Evolutionary conservation across 2,888 invertebrate genomes (phyloP).

Genomic region (Dilophus febrilis): DNA sequence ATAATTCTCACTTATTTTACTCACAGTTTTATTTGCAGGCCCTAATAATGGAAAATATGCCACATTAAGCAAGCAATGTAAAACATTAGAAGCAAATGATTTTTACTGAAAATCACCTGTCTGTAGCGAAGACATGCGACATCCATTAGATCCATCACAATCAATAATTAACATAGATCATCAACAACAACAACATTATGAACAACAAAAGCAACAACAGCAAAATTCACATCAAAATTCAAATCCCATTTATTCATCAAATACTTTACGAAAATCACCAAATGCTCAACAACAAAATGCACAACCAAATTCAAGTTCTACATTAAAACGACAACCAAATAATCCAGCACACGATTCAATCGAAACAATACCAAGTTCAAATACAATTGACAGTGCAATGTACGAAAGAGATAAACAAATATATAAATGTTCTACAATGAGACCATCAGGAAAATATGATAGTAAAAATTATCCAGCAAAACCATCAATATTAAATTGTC

Average conservation of each 20-base stretch:
- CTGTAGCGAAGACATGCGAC: constrained; percentile 29
- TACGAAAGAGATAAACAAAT: constrained; percentile 31
- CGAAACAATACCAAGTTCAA: constrained; percentile 19
- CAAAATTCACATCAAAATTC: constrained; percentile 6
- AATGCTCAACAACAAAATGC: background rate
- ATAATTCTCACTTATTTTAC: background rate
- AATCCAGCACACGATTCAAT: constrained; percentile 17
- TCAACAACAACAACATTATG: constrained; percentile 33
- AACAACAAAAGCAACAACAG: constrained; percentile 14
- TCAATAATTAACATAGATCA: constrained; percentile 29
- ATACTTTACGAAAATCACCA: background rate
- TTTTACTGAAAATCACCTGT: constrained; percentile 78
- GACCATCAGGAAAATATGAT: constrained; percentile 30
- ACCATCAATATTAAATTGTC: constrained; percentile 30
- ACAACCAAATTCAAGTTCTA: background rate
- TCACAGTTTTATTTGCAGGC: constrained; percentile 24
- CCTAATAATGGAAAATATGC: constrained; percentile 81
- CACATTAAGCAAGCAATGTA: constrained; percentile 90
- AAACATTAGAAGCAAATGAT: constrained; percentile 82
- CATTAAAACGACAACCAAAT: constrained; percentile 1
- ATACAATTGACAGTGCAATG: constrained; percentile 25
- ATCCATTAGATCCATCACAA: constrained; percentile 22
- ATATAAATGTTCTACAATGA: constrained; percentile 29
- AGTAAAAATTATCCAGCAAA: constrained; percentile 23
- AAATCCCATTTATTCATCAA: background rate